phyloP scores from a whole-genome alignment of 2,797 vertebrate species.

The Amblyraja radiata region DNA sequence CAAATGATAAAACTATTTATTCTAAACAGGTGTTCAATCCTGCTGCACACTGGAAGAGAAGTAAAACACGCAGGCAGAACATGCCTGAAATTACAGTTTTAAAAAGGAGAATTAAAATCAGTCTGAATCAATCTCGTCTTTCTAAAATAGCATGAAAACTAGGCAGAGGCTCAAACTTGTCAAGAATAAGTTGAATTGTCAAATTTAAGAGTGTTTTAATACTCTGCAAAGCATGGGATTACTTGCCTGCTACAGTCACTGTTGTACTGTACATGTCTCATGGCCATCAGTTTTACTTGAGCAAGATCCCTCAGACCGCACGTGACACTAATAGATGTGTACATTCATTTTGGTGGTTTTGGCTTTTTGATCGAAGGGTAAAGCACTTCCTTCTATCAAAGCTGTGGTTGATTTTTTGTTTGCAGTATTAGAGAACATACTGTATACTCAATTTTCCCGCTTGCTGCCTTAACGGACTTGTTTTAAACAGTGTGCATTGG shows the following conservation, averaged over 20 bases:
- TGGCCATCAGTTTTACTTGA: background rate
- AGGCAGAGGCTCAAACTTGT: background rate
- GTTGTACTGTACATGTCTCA: background rate
- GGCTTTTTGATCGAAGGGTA: background rate
- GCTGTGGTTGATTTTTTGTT: background rate
- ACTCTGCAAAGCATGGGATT: background rate
- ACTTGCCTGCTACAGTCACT: background rate
- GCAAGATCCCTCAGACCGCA: background rate
- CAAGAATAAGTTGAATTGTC: background rate
- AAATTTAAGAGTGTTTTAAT: background rate
- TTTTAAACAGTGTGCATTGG: background rate
- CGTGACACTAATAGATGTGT: background rate
- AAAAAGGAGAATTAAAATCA: background rate
- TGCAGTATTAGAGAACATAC: background rate
- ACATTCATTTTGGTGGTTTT: background rate
- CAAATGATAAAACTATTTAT: background rate
- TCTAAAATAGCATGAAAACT: background rate
- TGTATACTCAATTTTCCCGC: background rate
- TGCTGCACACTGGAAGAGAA: background rate
- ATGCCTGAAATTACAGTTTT: background rate
- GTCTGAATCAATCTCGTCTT: background rate
- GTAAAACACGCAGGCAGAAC: background rate
- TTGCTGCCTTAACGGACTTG: background rate
- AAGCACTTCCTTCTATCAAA: background rate
- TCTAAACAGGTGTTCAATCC: background rate